Conservation (phyloP, 2,113 vertebrate genomes). For the Salvelinus alpinus region DNA sequence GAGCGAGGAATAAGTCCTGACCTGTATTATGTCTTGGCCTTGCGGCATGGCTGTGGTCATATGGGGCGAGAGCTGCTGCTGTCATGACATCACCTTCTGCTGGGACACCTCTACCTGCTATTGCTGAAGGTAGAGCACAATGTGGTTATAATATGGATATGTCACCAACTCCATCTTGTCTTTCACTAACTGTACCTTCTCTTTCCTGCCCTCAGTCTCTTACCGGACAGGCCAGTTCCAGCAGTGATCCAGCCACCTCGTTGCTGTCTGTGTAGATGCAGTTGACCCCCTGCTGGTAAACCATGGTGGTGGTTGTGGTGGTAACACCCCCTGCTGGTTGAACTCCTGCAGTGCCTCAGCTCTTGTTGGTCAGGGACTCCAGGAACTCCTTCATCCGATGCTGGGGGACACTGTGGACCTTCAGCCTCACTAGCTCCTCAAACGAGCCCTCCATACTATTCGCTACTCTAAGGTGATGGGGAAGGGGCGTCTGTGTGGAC, state of each 20-base stretch:
- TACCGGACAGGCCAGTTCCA: constrained; percentile 97
- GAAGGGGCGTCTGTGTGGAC: background rate
- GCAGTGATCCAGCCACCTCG: constrained; percentile 95
- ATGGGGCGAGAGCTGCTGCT: constrained; percentile 79
- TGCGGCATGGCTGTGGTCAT: constrained; percentile 78
- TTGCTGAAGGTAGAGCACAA: constrained; percentile 11
- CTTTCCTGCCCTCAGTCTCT: constrained; percentile 34
- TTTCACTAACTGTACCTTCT: background rate
- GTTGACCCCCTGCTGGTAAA: constrained; percentile 94
- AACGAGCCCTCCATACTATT: constrained; percentile 80
- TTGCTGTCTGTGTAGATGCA: constrained; percentile 99
- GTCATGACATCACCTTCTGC: constrained; percentile 6
- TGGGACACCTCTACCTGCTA: constrained; percentile 50
- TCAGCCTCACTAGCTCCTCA: constrained; percentile 97
- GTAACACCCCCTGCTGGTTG: constrained; percentile 80
- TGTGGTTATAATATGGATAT: background rate
- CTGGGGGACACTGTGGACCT: constrained; percentile 93
- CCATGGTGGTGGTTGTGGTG: constrained; percentile 82
- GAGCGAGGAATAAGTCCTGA: constrained; percentile 25
- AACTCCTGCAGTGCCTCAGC: constrained; percentile 94
- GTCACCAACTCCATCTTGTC: background rate
- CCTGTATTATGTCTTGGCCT: constrained; percentile 85
- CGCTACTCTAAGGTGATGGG: background rate
- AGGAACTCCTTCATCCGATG: constrained; percentile 99
- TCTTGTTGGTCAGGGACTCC: constrained; percentile 93